phyloP scores from a whole-genome alignment of 2,888 invertebrate species.

The Caenorhabditis imperialis region DNA sequence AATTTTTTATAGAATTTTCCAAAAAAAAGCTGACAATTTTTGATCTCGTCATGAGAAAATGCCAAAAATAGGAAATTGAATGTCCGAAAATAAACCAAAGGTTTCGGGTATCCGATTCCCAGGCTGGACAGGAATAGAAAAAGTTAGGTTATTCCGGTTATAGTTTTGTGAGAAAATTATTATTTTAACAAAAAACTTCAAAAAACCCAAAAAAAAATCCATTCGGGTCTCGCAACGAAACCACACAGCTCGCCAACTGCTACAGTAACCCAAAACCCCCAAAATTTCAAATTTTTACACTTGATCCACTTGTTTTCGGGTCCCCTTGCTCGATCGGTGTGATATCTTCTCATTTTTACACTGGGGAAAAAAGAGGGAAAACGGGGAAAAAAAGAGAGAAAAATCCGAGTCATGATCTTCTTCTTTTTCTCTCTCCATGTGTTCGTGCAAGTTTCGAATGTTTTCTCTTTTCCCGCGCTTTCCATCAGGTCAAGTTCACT shows the following conservation, averaged over 20 bases:
- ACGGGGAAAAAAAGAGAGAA: background rate
- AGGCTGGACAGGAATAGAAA: no score
- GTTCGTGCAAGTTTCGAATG: background rate
- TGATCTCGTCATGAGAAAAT: no score
- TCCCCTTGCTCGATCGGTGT: background rate
- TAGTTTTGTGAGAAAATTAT: background rate
- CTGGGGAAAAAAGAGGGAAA: background rate
- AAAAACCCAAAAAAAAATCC: conserved; percentile 24
- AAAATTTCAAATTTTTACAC: background rate
- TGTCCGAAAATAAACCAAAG: no score
- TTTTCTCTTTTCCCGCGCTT: background rate
- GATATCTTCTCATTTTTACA: background rate
- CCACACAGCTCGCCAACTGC: no score
- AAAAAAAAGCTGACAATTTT: no score
- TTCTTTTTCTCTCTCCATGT: conserved; percentile 1
- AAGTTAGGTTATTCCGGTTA: no score
- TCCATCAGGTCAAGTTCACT: no score
- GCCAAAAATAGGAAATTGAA: no score
- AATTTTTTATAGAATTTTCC: no score
- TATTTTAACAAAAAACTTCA: conserved; percentile 7
- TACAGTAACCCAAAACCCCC: conserved; percentile 3
- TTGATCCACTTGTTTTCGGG: conserved; percentile 7
- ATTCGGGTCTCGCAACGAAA: no score
- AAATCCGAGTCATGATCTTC: background rate
- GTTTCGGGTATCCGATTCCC: no score